Evolutionary conservation across 1,140 invertebrate genomes (phyloP).

Genomic region (Oedothorax gibbosus): DNA sequence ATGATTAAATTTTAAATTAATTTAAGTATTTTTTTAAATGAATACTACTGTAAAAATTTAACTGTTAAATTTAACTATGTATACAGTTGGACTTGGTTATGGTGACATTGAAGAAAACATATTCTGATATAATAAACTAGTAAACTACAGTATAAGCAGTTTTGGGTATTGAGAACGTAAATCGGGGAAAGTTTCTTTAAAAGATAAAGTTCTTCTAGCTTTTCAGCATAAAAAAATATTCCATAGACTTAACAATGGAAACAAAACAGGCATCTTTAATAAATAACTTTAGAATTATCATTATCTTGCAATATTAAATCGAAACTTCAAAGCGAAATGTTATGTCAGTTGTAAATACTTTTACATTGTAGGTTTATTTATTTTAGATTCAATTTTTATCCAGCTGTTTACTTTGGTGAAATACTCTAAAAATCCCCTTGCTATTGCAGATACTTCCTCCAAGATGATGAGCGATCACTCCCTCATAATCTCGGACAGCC

Average conservation of each 20-base stretch:
- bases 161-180: too few relatives aligned
- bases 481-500: conserved; percentile 36
- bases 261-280: too few relatives aligned
- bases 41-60: not conserved
- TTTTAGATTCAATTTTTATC: not conserved
- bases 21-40: not conserved
- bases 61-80: not conserved
- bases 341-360: not conserved
- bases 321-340: not conserved
- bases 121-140: not conserved
- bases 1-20: not conserved
- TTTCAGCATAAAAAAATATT: too few relatives aligned
- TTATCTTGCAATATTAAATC: not conserved
- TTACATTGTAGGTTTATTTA: not conserved
- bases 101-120: not conserved
- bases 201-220: too few relatives aligned
- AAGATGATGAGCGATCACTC: conserved; percentile 59
- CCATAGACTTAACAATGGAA: too few relatives aligned
- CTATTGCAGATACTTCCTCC: conserved; percentile 17
- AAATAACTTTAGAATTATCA: not conserved
- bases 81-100: not conserved
- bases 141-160: not conserved
- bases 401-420: not conserved
- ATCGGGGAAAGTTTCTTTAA: too few relatives aligned
- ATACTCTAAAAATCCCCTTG: not conserved